Conservation (phyloP, 2,797 vertebrate genomes). For the Phrynocephalus vlangalii region DNA sequence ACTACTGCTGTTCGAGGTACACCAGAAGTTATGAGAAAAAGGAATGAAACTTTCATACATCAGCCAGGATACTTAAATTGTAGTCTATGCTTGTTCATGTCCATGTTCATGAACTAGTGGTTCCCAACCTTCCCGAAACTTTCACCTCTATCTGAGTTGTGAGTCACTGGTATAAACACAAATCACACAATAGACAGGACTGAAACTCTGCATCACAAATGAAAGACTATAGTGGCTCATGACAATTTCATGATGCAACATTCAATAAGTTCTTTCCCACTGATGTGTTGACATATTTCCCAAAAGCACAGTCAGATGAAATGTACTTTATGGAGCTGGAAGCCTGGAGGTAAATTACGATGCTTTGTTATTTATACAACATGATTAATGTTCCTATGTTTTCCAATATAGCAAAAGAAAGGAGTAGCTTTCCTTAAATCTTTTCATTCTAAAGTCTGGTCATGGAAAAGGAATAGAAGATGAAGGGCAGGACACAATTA, state of each 20-base stretch:
- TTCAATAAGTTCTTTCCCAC: background rate
- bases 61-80: slow-evolving; percentile 2
- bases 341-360: background rate
- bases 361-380: slow-evolving; percentile 1
- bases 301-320: background rate
- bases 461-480: background rate
- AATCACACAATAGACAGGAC: background rate
- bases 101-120: no score
- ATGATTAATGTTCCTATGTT: background rate
- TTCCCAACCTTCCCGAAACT: no score
- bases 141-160: no score
- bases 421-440: background rate
- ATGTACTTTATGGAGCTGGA: background rate
- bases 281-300: background rate
- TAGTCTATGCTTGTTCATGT: background rate
- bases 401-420: background rate
- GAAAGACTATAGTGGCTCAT: slow-evolving; percentile 16
- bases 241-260: slow-evolving; percentile 16
- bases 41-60: slow-evolving; percentile 30
- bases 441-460: background rate
- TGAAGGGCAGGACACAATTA: background rate
- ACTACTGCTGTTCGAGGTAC: slow-evolving; percentile 48
- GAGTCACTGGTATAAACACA: background rate
- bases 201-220: background rate
- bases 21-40: slow-evolving; percentile 48